These are phyloP conservation scores for Metopia argyrocephala DNA, from an alignment of 2,888 invertebrate species.

Conservation along the genomic window DNA sequence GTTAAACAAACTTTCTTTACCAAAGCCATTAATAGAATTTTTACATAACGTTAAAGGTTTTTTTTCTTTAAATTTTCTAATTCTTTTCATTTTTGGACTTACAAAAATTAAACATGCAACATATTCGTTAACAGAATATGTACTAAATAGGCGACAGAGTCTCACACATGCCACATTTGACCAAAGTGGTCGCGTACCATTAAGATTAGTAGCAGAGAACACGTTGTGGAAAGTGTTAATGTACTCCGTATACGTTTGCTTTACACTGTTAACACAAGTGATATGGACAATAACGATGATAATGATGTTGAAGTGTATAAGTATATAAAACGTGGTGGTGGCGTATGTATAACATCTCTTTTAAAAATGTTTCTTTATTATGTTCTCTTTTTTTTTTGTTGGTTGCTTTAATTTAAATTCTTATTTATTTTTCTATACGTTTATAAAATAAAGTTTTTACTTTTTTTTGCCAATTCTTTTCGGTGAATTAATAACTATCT, in stretches of 20 bases:
- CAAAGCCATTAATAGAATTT: conserved; percentile 41
- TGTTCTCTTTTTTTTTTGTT: background rate
- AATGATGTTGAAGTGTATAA: background rate
- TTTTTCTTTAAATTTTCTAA: conserved; percentile 1
- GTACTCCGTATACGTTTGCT: conserved; percentile 14
- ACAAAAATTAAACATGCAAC: conserved; percentile 49
- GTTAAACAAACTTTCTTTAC: conserved; percentile 36
- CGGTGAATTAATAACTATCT: background rate
- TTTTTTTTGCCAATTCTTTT: background rate
- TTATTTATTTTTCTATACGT: background rate
- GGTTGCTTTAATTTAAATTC: background rate
- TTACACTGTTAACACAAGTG: background rate
- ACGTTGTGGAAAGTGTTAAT: conserved; percentile 54
- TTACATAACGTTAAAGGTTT: conserved; percentile 44
- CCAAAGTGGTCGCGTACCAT: background rate
- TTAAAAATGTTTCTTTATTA: background rate
- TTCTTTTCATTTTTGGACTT: conserved; percentile 9
- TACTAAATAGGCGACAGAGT: background rate
- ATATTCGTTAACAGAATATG: conserved; percentile 7
- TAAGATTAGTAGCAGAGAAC: conserved; percentile 34
- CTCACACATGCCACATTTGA: background rate
- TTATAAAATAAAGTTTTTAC: background rate
- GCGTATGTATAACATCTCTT: conserved; percentile 44
- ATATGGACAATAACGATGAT: conserved; percentile 12
- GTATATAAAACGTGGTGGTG: conserved; percentile 40